These are phyloP conservation scores for Stenchaetothrips biformis DNA, from an alignment of 2,888 invertebrate genomes.

Conservation along the genomic window DNA sequence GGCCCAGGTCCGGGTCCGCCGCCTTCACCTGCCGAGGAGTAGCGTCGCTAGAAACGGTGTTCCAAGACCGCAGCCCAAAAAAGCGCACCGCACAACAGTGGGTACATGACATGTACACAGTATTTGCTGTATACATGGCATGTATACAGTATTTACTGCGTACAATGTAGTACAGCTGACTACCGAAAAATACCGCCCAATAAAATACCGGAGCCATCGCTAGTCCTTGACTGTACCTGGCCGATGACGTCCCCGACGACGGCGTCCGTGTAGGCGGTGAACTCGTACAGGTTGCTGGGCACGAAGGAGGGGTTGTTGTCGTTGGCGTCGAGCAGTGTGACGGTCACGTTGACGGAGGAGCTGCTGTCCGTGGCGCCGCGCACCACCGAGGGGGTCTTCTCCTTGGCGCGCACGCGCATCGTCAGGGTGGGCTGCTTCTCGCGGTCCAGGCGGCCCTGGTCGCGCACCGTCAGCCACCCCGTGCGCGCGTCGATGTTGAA, in stretches of 20 bases:
- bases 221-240: too few relatives aligned
- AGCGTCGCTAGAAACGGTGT: background rate
- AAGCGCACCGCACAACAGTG: too few relatives aligned
- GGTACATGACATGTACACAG: too few relatives aligned
- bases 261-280: conserved; percentile 61
- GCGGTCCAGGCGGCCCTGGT: conserved; percentile 69
- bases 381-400: conserved; percentile 65
- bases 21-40: conserved; percentile 58
- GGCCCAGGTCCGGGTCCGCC: conserved; percentile 72
- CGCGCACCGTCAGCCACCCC: conserved; percentile 80
- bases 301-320: conserved; percentile 86
- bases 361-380: conserved; percentile 43
- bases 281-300: conserved; percentile 77
- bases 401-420: conserved; percentile 73
- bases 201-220: too few relatives aligned
- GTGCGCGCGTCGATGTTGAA: conserved; percentile 73
- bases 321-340: conserved; percentile 80
- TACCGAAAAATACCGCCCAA: too few relatives aligned
- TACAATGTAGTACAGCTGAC: too few relatives aligned
- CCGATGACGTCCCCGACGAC: conserved; percentile 69
- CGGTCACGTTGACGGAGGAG: conserved; percentile 68
- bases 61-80: too few relatives aligned
- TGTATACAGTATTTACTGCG: too few relatives aligned
- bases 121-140: too few relatives aligned
- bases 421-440: conserved; percentile 67